Evolutionary conservation across 2,888 invertebrate genomes (phyloP), one percentile per base, ranked within the genome.

Genomic region (Ichneumoninae sp.): DNA sequence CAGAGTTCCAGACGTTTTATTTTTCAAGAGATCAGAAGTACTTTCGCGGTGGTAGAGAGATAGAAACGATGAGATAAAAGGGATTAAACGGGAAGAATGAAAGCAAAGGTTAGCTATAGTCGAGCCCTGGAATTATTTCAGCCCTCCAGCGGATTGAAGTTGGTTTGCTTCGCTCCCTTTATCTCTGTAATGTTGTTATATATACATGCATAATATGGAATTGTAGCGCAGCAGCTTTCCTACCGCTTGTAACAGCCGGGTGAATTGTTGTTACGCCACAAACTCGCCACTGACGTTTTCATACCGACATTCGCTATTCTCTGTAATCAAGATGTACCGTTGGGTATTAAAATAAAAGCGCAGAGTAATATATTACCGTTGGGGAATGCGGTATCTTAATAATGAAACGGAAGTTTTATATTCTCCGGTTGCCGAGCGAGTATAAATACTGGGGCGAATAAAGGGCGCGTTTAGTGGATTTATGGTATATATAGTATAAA

Each of bases 301-400:
- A 40, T 40, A 40, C 71, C 33, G 76, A 68, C 65, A 69, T 63
- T 57, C 22, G 26, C 44, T 71, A 54, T 81, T 76, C 36, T 73
- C 54, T 73, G 73, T 83, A 76, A 81, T 69, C 60, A 73, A 81
- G 57, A 76, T 73, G 30, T 40, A 57, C 50, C 65, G 63, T 8
- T 3, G 52, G 76, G 60, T 71, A 81, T 73, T 54, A 81, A 76
- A 63, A 26, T 30, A 50, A 73, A 77, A 60, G 26, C 47, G 47
- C 63, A 57, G 36, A 50, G 71, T 54, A 69, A 76, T 83, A 22
- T 71, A 40, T 76, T 74, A 60, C 65, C 68, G 22, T 60, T 69
- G 22, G 22, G 63, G 16, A 36, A 26, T 40, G 52, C 74, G 13
- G 63, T 22, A n/a, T 63, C 63, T 33, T 63, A 19, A 65, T 16